Percentiles rank a stretch among this genome's conserved stretches.
Conservation (phyloP, 2,888 invertebrate species). For the Hirtodrosophila alboralis region DNA sequence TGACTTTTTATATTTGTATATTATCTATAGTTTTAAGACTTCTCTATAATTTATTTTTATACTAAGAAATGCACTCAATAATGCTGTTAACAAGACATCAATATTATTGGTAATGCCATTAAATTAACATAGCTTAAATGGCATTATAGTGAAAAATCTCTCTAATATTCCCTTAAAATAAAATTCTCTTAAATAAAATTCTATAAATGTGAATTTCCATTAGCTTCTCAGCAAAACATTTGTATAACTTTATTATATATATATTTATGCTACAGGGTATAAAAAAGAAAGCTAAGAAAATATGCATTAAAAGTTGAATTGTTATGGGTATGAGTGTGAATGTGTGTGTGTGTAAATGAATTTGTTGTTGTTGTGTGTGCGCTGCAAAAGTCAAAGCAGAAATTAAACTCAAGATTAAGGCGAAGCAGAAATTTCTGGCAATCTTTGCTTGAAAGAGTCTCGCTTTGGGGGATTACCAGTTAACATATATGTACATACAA, state of each 20-base stretch:
- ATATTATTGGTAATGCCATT: too few species aligned
- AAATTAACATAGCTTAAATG: too few species aligned
- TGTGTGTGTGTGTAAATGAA: slow-evolving; percentile 7
- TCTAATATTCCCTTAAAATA: too few species aligned
- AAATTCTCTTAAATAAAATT: too few species aligned
- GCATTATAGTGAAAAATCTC: too few species aligned
- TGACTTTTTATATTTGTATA: too few species aligned
- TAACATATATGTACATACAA: slow-evolving; percentile 24
- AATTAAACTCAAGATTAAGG: slow-evolving; percentile 75
- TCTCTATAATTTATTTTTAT: too few species aligned
- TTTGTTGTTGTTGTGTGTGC: slow-evolving; percentile 17
- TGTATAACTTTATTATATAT: slow-evolving; percentile 7
- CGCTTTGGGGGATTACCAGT: slow-evolving; percentile 61
- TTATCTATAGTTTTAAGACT: too few species aligned
- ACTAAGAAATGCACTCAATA: too few species aligned
- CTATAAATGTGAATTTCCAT: too few species aligned
- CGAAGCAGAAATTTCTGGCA: slow-evolving; percentile 48
- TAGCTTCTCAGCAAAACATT: not conserved
- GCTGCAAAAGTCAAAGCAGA: slow-evolving; percentile 67
- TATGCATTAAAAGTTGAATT: slow-evolving; percentile 59
- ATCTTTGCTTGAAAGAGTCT: slow-evolving; percentile 31
- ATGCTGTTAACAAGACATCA: too few species aligned
- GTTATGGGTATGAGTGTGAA: slow-evolving; percentile 1
- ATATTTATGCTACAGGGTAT: slow-evolving; percentile 1
- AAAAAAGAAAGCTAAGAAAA: slow-evolving; percentile 39